Percentiles rank a stretch among this genome's conserved stretches.
phyloP scores from a whole-genome alignment of 2,888 invertebrate genomes.

The Dysmachus trigonus region DNA sequence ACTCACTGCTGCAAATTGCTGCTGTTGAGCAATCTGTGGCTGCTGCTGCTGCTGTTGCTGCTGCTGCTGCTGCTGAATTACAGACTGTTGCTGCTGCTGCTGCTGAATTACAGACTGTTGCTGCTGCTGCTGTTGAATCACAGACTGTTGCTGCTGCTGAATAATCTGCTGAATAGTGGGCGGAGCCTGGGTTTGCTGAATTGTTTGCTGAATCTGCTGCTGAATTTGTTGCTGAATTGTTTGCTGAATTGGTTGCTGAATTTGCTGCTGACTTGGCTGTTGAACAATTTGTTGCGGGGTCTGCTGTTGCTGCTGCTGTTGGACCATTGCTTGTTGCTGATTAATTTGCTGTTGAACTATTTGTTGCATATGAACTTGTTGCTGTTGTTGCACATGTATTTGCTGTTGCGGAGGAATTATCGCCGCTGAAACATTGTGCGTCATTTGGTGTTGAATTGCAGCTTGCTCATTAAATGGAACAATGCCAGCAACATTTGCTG shows the following conservation, averaged over 20 bases:
- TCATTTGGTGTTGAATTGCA: conserved; percentile 53
- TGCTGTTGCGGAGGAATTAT: neutral
- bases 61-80: neutral
- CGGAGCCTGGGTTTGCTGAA: neutral
- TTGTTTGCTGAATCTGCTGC: conserved; percentile 30
- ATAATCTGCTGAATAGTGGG: too few relatives aligned
- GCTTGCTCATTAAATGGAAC: conserved; percentile 49
- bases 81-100: neutral
- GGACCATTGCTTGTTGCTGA: conserved; percentile 51
- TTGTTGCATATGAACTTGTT: conserved; percentile 39
- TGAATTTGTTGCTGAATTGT: conserved; percentile 19
- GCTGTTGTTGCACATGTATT: neutral
- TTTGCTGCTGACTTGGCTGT: neutral
- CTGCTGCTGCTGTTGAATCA: neutral
- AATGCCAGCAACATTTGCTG: neutral
- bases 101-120: neutral
- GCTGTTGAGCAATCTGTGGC: conserved; percentile 45
- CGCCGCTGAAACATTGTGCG: neutral
- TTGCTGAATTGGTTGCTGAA: conserved; percentile 36
- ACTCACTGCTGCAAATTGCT: conserved; percentile 57
- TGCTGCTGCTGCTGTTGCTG: conserved; percentile 51
- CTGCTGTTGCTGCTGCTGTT: conserved; percentile 22
- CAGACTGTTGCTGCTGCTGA: neutral
- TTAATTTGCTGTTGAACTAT: conserved; percentile 49
- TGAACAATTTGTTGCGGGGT: conserved; percentile 40